Evolutionary conservation across 2,113 vertebrate species (phyloP).

Genomic region (Amblyopsis rosae): DNA sequence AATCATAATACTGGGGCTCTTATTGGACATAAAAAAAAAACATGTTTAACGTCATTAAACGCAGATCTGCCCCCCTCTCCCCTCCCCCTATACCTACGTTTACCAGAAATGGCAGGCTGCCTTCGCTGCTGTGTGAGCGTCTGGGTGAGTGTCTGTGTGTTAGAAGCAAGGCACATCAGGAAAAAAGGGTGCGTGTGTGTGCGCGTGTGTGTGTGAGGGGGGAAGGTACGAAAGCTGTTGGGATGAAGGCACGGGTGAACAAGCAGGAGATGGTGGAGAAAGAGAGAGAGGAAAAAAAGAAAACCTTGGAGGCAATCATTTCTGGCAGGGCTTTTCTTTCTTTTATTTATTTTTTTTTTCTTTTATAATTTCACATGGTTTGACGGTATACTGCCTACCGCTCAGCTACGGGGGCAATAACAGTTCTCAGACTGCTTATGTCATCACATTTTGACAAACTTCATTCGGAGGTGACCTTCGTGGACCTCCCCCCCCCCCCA

Average conservation of each 20-base stretch:
- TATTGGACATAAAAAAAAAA: slow-evolving; percentile 93
- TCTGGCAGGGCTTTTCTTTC: slow-evolving; percentile 73
- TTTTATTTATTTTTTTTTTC: slow-evolving; percentile 68
- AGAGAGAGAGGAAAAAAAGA: slow-evolving; percentile 36
- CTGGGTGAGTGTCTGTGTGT: slow-evolving; percentile 1
- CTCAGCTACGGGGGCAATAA: slow-evolving; percentile 85
- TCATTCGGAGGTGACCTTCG: slow-evolving; percentile 93
- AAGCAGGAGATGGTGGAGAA: slow-evolving; percentile 36
- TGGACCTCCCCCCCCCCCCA: slow-evolving; percentile 83
- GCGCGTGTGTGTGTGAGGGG: slow-evolving; percentile 9
- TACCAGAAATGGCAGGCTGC: neutral
- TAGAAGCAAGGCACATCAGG: neutral
- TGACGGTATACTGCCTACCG: slow-evolving; percentile 68
- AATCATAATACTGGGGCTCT: slow-evolving; percentile 91
- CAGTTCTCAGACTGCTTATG: slow-evolving; percentile 92
- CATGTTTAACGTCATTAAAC: slow-evolving; percentile 97
- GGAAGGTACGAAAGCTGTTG: slow-evolving; percentile 49
- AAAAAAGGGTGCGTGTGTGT: slow-evolving; percentile 6
- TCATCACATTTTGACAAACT: slow-evolving; percentile 96
- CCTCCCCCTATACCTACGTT: neutral
- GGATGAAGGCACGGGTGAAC: slow-evolving; percentile 43
- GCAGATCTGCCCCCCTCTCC: slow-evolving; percentile 72
- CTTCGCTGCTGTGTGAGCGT: neutral
- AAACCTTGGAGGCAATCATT: slow-evolving; percentile 91
- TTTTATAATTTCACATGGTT: slow-evolving; percentile 92